A percentile compares a stretch with the other conserved stretches of the same genome.
These are phyloP conservation scores for Bilobella aurantiaca DNA, from an alignment of 1,140 invertebrate genomes.

Conservation along the genomic window DNA sequence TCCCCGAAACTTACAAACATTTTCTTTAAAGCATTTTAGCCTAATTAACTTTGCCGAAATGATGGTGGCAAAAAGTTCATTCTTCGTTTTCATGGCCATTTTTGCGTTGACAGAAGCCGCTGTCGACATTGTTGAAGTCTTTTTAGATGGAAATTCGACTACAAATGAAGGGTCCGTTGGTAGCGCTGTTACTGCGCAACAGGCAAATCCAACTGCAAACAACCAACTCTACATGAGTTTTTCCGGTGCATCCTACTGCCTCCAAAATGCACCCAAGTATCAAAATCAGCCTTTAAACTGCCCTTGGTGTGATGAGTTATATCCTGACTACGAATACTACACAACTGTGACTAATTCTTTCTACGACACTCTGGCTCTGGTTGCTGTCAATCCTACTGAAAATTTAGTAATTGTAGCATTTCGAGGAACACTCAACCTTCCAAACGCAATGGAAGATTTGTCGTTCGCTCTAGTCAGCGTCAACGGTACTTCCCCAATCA, in stretches of 20 bases:
- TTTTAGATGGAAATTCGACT: too few relatives aligned
- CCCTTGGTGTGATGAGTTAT: not conserved
- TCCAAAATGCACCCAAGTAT: not conserved
- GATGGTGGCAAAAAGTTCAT: too few relatives aligned
- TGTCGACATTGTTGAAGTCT: too few relatives aligned
- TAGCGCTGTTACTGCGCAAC: too few relatives aligned
- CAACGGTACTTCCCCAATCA: too few relatives aligned
- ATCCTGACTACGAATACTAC: not conserved
- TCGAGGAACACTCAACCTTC: not conserved
- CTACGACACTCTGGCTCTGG: not conserved
- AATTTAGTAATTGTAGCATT: not conserved
- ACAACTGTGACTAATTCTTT: not conserved
- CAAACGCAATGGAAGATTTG: not conserved
- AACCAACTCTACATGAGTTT: not conserved
- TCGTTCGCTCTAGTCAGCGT: not conserved
- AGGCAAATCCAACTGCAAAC: not conserved
- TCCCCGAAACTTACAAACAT: too few relatives aligned
- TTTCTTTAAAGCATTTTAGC: too few relatives aligned
- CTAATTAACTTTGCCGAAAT: too few relatives aligned
- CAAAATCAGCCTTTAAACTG: not conserved
- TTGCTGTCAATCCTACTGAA: not conserved
- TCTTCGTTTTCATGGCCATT: too few relatives aligned
- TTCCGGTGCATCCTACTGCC: not conserved
- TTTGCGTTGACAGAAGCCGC: too few relatives aligned
- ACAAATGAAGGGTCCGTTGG: too few relatives aligned